Conservation (phyloP, 1,140 invertebrate species). For the Drosophila miranda region DNA sequence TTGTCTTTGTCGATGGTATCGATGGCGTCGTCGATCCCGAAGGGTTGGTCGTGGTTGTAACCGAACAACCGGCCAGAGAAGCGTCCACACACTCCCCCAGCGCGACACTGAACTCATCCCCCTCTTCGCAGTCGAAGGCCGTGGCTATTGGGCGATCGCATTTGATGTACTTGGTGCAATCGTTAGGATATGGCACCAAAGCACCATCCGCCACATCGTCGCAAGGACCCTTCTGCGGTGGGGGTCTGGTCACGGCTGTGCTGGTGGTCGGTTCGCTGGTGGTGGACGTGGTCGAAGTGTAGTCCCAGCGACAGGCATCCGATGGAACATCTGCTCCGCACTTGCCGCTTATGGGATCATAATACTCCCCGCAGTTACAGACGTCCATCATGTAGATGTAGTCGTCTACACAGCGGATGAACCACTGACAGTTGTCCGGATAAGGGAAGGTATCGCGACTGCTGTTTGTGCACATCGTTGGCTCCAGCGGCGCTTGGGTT, state of each 20-base stretch:
- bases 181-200: slow-evolving; percentile 64
- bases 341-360: slow-evolving; percentile 52
- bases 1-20: slow-evolving; percentile 4
- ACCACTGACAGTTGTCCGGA: slow-evolving; percentile 65
- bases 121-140: slow-evolving; percentile 49
- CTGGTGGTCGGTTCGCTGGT: slow-evolving; percentile 22
- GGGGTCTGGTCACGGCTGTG: slow-evolving; percentile 47
- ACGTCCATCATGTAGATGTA: slow-evolving; percentile 70
- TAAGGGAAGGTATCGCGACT: slow-evolving; percentile 60
- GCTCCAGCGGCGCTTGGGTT: slow-evolving; percentile 28
- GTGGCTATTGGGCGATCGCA: slow-evolving; percentile 60
- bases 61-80: slow-evolving; percentile 55
- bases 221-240: slow-evolving; percentile 60
- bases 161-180: slow-evolving; percentile 68
- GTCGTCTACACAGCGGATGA: slow-evolving; percentile 62
- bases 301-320: slow-evolving; percentile 67
- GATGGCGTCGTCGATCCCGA: slow-evolving; percentile 11
- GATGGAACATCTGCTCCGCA: slow-evolving; percentile 59
- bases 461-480: slow-evolving; percentile 62
- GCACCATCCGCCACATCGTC: slow-evolving; percentile 40
- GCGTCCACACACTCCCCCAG: slow-evolving; percentile 44
- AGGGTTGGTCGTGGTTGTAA: slow-evolving; percentile 26
- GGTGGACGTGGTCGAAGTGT: slow-evolving; percentile 46
- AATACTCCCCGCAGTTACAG: slow-evolving; percentile 67
- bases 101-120: slow-evolving; percentile 58